Percentiles rank a stretch among this genome's conserved stretches.
These are phyloP conservation scores for Sitta carolinensis DNA, from an alignment of 2,797 vertebrate species.

Conservation along the genomic window DNA sequence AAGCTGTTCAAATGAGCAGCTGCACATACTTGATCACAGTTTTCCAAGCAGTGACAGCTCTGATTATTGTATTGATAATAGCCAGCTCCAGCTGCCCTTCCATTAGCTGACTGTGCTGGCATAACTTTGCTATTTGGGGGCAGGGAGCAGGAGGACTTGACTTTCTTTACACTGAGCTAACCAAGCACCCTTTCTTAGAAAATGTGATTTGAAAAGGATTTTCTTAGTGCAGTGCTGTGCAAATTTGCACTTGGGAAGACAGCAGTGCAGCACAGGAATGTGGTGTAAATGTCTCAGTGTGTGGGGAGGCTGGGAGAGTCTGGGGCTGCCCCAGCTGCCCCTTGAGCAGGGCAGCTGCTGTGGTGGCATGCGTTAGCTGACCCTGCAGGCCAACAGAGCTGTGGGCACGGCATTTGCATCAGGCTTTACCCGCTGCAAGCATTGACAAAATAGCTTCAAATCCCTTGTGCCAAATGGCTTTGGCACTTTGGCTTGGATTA, in stretches of 20 bases:
- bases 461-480: accelerated
- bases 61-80: background rate
- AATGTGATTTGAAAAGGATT: background rate
- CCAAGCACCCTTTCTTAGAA: background rate
- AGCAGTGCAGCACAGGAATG: background rate
- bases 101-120: background rate
- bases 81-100: background rate
- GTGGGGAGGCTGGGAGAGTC: background rate
- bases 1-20: background rate
- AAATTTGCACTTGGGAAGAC: background rate
- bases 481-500: background rate
- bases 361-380: accelerated
- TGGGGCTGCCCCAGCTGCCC: background rate
- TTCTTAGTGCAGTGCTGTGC: background rate
- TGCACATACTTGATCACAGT: background rate
- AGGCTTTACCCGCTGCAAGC: background rate
- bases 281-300: background rate
- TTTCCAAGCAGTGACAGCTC: background rate
- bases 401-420: accelerated
- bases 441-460: background rate
- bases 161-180: background rate
- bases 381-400: accelerated
- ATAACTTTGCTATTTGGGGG: background rate
- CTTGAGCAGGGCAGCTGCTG: background rate
- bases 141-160: background rate